Conservation (phyloP, 2,113 vertebrate species). For the Pluvianellus socialis region DNA sequence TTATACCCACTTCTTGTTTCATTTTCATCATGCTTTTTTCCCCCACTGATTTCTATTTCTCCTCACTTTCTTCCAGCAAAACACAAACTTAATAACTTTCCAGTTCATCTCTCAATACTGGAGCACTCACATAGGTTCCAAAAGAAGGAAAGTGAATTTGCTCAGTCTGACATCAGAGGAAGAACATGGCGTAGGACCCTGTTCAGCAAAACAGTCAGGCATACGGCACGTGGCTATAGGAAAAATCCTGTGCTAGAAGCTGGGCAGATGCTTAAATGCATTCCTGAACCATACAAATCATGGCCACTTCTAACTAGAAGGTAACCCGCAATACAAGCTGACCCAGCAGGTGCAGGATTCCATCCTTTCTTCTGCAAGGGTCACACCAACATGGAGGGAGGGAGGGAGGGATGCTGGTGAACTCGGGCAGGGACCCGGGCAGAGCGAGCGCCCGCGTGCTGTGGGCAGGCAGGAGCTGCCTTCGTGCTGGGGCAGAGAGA, state of each 20-base stretch:
- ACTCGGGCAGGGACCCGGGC: neutral
- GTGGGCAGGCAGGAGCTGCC: neutral
- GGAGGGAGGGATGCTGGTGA: neutral
- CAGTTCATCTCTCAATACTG: neutral
- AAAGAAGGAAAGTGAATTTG: neutral
- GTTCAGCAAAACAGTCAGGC: neutral
- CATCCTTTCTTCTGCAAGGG: neutral
- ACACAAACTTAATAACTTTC: neutral
- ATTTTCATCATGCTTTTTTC: neutral
- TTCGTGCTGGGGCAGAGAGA: neutral
- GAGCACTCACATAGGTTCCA: neutral
- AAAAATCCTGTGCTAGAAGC: neutral
- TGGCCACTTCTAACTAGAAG: neutral
- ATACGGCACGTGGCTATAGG: neutral
- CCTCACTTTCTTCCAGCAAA: neutral
- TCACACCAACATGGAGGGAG: neutral
- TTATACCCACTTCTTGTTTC: neutral
- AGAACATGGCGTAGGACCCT: neutral
- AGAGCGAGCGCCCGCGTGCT: accelerated
- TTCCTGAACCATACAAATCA: neutral
- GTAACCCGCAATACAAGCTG: neutral
- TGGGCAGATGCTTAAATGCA: neutral
- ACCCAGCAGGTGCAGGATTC: neutral
- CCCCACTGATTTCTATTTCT: neutral
- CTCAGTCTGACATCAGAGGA: neutral